Base-by-base conservation (phyloP, 2,888 invertebrate genomes). In the Eledone cirrhosa region DNA sequence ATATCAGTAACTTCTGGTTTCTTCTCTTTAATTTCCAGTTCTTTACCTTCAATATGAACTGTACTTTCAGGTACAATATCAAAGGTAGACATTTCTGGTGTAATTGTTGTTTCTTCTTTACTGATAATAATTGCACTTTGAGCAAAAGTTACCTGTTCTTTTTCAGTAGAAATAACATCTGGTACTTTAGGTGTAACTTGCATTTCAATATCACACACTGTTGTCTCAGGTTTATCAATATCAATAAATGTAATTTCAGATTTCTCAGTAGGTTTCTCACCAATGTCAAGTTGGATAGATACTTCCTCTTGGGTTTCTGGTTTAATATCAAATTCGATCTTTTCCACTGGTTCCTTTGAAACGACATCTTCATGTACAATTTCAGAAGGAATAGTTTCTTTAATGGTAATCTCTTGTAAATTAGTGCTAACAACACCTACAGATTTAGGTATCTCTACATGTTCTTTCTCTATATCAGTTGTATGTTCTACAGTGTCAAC, bases 281-380 rank as follows among this genome's bases (percentile, higher is more conserved):
- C 27, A 63, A 63, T 27, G 8, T 63, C 63, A 24, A 24, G n/a
- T 27, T 63, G n/a, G 27, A 63, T 63, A 2, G 63, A 63, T 8
- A 27, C 14, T n/a, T 24, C 63, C 3, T 63, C 27, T 63, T 63
- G 7, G 14, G 27, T 1, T 63, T 63, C 63, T 63, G 47, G 31
- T 41, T 41, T 41, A 41, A 41, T 41, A 41, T 41, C 41, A 41
- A 41, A 5, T 11, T 41, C 41, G 5, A 11, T 41, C 41, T 41
- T 41, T 41, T 41, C 41, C 72, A 53, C 77, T 22, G 41, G 29
- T 75, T 80, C 48, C 77, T 77, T 65, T 69, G 22, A 22, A 48
- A 48, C 77, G n/a, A 41, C 78, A 48, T 41, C 41, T 41, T 41
- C 41, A 41, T 41, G 41, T 41, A 41, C 41, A 41, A 41, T 41